Evolutionary conservation across 2,888 invertebrate species (phyloP).

Genomic region (Tenthredo distinguenda): DNA sequence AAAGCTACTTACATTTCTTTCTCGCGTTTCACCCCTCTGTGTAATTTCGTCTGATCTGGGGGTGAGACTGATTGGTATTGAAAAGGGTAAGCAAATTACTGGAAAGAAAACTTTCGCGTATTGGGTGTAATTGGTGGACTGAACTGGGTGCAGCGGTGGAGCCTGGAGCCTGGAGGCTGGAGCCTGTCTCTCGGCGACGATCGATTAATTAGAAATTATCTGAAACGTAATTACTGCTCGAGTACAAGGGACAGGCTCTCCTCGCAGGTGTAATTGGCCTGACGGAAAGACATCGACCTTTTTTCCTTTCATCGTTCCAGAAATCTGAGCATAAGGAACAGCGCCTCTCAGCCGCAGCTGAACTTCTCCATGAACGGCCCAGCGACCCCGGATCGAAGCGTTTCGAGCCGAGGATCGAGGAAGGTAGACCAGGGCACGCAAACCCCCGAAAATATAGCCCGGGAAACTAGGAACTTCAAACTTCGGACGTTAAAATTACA

Average conservation of each 20-base stretch:
- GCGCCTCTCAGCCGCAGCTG: conserved; percentile 81
- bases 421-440: conserved; percentile 86
- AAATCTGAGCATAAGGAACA: conserved; percentile 79
- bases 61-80: not conserved
- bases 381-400: conserved; percentile 67
- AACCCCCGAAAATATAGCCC: conserved; percentile 86
- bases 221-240: conserved; percentile 19
- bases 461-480: conserved; percentile 84
- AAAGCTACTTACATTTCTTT: too few relatives aligned
- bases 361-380: conserved; percentile 82
- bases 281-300: not conserved
- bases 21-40: not conserved
- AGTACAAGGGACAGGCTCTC: not conserved
- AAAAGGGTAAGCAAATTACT: not conserved
- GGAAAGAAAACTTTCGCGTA: not conserved
- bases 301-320: not conserved
- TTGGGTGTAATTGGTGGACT: not conserved
- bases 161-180: not conserved
- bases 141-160: not conserved
- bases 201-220: conserved; percentile 39
- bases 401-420: conserved; percentile 64
- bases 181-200: not conserved
- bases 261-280: not conserved
- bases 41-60: not conserved
- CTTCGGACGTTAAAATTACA: conserved; percentile 82